Percentiles rank a stretch among this genome's conserved stretches.
phyloP scores from a whole-genome alignment of 1,140 invertebrate genomes.

The Steinernema feltiae region DNA sequence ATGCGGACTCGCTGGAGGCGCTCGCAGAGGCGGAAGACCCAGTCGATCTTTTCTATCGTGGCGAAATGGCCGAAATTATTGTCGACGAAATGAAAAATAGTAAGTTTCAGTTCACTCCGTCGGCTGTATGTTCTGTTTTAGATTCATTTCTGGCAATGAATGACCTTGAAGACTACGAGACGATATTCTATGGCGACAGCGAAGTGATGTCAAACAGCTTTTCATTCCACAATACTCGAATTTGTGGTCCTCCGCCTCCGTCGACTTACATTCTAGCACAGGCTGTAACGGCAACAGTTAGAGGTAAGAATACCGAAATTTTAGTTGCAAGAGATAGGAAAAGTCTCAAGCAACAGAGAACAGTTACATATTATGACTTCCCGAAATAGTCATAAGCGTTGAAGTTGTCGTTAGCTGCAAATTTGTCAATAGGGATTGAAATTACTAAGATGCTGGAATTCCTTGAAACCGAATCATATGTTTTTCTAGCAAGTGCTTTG shows the following conservation, averaged over 20 bases:
- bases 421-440: background rate
- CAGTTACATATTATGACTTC: background rate
- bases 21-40: background rate
- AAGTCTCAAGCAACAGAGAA: no score
- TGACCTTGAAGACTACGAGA: slow-evolving; percentile 2
- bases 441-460: no score
- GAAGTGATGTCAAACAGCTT: background rate
- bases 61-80: background rate
- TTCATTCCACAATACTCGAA: background rate
- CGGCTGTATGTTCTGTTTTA: background rate
- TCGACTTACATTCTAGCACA: background rate
- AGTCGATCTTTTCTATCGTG: background rate
- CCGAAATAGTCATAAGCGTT: no score
- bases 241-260: background rate
- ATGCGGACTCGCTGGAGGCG: background rate
- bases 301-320: no score
- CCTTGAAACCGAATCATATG: no score
- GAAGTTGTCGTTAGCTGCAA: no score
- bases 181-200: background rate
- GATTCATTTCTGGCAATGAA: background rate
- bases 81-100: background rate
- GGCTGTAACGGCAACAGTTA: background rate
- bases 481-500: no score
- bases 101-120: no score
- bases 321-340: no score